Evolutionary conservation across 1,140 invertebrate genomes (phyloP), one percentile per base, ranked within the genome.

Genomic region (Heliconius melpomene): DNA sequence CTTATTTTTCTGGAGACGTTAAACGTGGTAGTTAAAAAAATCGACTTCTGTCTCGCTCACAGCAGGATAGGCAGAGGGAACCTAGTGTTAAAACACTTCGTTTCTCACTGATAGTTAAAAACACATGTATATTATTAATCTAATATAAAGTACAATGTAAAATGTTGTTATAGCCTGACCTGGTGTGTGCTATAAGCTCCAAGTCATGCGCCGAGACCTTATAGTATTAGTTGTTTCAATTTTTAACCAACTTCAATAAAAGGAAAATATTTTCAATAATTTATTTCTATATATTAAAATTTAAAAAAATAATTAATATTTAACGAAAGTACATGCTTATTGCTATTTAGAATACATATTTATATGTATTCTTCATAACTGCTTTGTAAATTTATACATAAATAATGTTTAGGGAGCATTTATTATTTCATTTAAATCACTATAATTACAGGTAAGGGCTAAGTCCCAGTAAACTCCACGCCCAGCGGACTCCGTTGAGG

Each of bases 391-490:
- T 60, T n/a, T 2, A 26, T 26, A 66, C 60, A 66, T 66, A 66
- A 66, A 23, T 29, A 9, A 16, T 66, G 13, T 66, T 66, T 66
- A 26, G 60, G 3, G 60, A 66, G n/a, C 60, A 29, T 66, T 66
- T 66, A 36, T 72, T 38, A 72, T 72, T 72, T 77, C 52, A 40
- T 50, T 75, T 75, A 72, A 71, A 54, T 70, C n/a, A 74, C 78
- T 79, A 77, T 82, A 83, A 81, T 81, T 83, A 83, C 78, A 78
- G 77, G 60, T 74, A 57, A 78, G 74, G 74, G 36, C 36, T 71
- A 16, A 72, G 74, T 54, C 40, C 75, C 70, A 50, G 79, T 76
- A 80, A 80, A 84, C 85, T 84, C 84, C 84, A 84, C 85, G 85
- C 84, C 84, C 82, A 81, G 80, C 38, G 36, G 54, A 57, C 76